A percentile compares a stretch with the other conserved stretches of the same genome.
phyloP scores from a whole-genome alignment of 2,797 vertebrate genomes.

The Clarias platycephalus region DNA sequence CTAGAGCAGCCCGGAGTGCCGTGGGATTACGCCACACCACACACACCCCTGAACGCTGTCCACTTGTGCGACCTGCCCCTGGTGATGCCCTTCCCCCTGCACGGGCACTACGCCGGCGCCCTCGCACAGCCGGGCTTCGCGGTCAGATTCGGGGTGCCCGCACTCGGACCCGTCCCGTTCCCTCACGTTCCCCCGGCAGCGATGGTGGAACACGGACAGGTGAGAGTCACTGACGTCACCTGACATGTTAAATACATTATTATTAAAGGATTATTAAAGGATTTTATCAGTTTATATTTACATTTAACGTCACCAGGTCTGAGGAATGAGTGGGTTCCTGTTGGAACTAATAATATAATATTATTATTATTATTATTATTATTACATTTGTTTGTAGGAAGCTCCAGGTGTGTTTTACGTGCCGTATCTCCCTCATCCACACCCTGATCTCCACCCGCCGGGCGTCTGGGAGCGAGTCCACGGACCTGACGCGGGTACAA shows the following conservation, averaged over 20 bases:
- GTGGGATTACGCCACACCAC: constrained; percentile 34
- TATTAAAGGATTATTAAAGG: not conserved
- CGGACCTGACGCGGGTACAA: not conserved
- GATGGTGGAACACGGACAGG: constrained; percentile 29
- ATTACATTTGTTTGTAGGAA: not conserved
- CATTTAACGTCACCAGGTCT: not conserved
- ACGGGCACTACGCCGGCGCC: constrained; percentile 25
- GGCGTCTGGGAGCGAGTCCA: not conserved
- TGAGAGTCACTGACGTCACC: not conserved
- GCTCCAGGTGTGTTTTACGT: not conserved
- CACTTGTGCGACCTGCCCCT: constrained; percentile 41
- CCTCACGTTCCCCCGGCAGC: constrained; percentile 19
- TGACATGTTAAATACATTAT: not conserved
- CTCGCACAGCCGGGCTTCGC: constrained; percentile 45
- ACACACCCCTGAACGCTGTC: constrained; percentile 30
- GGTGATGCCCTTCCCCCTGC: constrained; percentile 44
- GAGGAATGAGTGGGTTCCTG: not conserved
- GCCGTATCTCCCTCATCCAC: not conserved
- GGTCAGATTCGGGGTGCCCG: constrained; percentile 34
- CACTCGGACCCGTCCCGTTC: constrained; percentile 30
- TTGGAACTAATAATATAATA: not conserved
- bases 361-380: constrained; percentile 19
- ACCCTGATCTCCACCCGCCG: not conserved
- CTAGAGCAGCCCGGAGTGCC: constrained; percentile 35
- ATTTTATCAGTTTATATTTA: too few species aligned